A percentile compares a stretch with the other conserved stretches of the same genome.
Conservation (phyloP, 2,888 invertebrate genomes). For the Timema podura region DNA sequence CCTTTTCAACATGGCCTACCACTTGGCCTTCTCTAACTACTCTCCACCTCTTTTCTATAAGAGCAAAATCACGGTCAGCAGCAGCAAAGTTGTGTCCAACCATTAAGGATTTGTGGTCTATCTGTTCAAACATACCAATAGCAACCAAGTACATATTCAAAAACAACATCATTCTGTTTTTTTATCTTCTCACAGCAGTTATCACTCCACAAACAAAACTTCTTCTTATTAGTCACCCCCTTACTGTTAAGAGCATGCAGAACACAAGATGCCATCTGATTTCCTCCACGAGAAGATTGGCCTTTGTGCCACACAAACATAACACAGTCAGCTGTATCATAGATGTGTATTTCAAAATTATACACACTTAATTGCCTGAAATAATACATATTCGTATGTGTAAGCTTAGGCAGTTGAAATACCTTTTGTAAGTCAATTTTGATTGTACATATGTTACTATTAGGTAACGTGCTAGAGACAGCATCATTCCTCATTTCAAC, state of each 20-base stretch:
- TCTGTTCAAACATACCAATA: background rate
- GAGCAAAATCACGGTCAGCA: constrained; percentile 4
- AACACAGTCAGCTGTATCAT: background rate
- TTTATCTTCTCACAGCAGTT: background rate
- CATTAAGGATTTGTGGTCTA: background rate
- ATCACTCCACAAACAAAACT: background rate
- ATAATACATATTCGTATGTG: background rate
- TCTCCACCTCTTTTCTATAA: background rate
- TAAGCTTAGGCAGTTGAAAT: background rate
- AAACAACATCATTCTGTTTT: background rate
- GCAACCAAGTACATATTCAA: background rate
- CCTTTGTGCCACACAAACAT: background rate
- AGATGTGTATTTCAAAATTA: background rate
- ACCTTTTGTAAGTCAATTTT: background rate
- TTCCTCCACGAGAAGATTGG: background rate
- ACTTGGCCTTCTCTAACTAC: background rate
- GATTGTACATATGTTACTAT: background rate
- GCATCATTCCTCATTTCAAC: background rate
- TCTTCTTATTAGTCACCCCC: background rate
- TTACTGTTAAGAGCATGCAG: background rate
- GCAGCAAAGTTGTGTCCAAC: background rate
- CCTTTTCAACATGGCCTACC: background rate
- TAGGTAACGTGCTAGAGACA: background rate
- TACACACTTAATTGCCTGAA: background rate
- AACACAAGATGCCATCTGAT: background rate